phyloP scores from a whole-genome alignment of 1,140 invertebrate genomes.

The Zaprionus inermis region DNA sequence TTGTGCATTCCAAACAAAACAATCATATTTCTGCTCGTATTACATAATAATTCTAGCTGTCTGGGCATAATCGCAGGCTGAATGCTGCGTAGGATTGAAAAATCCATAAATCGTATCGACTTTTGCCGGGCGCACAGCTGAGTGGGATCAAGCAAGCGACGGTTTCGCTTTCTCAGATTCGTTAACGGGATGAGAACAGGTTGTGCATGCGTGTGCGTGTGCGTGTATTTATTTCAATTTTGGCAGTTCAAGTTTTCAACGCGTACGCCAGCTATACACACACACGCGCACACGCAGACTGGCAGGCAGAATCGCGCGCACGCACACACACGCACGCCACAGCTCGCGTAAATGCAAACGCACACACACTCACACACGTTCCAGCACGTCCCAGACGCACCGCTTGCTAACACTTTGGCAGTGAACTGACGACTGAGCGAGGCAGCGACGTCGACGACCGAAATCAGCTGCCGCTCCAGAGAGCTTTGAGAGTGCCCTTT shows the following conservation, averaged over 20 bases:
- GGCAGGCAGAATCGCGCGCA: neutral
- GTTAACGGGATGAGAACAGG: slow-evolving; percentile 52
- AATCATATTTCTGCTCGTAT: slow-evolving; percentile 17
- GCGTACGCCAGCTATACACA: slow-evolving; percentile 19
- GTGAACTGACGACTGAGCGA: slow-evolving; percentile 60
- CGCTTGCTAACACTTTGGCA: slow-evolving; percentile 69
- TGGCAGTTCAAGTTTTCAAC: slow-evolving; percentile 47
- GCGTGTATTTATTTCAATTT: slow-evolving; percentile 13
- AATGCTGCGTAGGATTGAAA: slow-evolving; percentile 43
- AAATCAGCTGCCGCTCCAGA: slow-evolving; percentile 58
- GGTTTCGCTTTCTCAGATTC: neutral
- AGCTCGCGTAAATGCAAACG: slow-evolving; percentile 10
- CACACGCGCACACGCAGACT: slow-evolving; percentile 23
- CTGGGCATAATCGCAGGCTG: slow-evolving; percentile 2
- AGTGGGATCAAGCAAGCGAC: slow-evolving; percentile 33
- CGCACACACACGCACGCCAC: slow-evolving; percentile 24
- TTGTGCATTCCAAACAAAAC: slow-evolving; percentile 38
- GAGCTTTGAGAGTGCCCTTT: slow-evolving; percentile 56
- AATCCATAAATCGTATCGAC: slow-evolving; percentile 61
- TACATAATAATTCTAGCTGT: slow-evolving; percentile 54
- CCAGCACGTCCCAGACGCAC: slow-evolving; percentile 14
- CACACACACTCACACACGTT: slow-evolving; percentile 33
- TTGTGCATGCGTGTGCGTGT: slow-evolving; percentile 35
- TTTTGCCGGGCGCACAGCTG: slow-evolving; percentile 47
- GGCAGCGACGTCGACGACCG: slow-evolving; percentile 9